Evolutionary conservation across 2,888 invertebrate species (phyloP), one percentile per base, ranked within the genome.

Genomic region (Clepsis dumicolana): DNA sequence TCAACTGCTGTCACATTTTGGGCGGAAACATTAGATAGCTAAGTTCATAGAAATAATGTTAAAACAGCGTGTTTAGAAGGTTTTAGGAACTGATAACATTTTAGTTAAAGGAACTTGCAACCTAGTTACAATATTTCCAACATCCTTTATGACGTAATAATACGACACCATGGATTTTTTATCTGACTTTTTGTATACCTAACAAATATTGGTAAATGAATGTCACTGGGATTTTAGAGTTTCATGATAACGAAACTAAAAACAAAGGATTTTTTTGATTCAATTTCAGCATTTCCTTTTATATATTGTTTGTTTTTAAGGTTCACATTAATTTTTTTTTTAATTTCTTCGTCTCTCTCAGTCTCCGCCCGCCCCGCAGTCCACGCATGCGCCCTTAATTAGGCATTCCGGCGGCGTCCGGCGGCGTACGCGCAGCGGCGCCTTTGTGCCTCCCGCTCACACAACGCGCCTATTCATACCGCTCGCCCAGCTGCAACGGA

Each of bases 321-420:
- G n/a, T n/a, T n/a, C n/a, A 29, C 7, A 29, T 35, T 8, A 12
- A 12, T 14, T 35, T 10, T 3, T 4, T 38, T 38, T 44, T 44
- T 44, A 5, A 44, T 3, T n/a, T 1, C 48, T 59, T 32, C n/a
- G 21, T 18, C 65, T 69, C 72, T 70, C 24, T 25, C 65, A 56
- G 3, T 56, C 32, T 80, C 76, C 64, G 69, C 74, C 50, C 75
- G 74, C 68, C 41, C 76, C 75, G 73, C 77, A 83, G 87, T 90
- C 90, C 90, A 88, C 88, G 91, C 93, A 92, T 93, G 90, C 91
- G 91, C 90, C 87, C 90, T 91, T 92, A 93, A 93, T 93, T 93
- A 93, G 90, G 90, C 90, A 93, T 93, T 93, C 93, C 88, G 82
- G 78, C 80, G 84, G 88, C 91, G 91, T 90, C 90, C 88, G 91